Base-by-base conservation (phyloP, 1,140 invertebrate genomes). In the Eciton burchellii region DNA sequence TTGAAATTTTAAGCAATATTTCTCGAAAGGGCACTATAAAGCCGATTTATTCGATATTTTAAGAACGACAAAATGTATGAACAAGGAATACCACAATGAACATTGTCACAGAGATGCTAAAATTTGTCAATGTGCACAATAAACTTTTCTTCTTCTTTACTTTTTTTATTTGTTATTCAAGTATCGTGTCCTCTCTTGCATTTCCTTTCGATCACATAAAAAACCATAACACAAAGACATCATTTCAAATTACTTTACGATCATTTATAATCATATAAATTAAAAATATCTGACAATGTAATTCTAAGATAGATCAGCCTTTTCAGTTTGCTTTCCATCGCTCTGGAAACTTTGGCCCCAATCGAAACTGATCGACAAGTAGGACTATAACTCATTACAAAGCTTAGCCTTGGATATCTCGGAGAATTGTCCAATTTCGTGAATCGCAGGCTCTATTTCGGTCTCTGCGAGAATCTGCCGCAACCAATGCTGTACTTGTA, bases 401-500 rank as follows among this genome's bases (percentile, higher is more conserved):
- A 88, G 89, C 81, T 92, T 93, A 49, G 93, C 91, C 74, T 94
- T 94, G 47, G 94, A 90, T 86, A 95, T 94, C 49, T 93, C 94
- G 19, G 93, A 93, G 73, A 95, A 94, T 45, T 95, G 94, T 14
- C 90, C 92, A 4, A 91, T 86, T 66, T 94, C 93, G 26, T 93
- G 91, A 49, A 93, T 89, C 70, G 92, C 93, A 6, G 95, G 95
- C 82, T 95, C 95, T 35, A 94, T 93, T 87, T 95, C 94, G 0
- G 95, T 94, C 74, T 95, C 94, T 0, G 93, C 92, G 72, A 95
- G 92, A 26, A 95, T 95, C 71, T 95, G 94, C 9, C 93, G 92
- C 41, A 95, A 86, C 95, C 94, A 95, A 52, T 95, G 94, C 29
- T 95, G 95, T 12, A 95, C 94, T 82, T 95, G 95, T 14, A 94